These are phyloP conservation scores for Pristionchus japonicus DNA, from an alignment of 2,888 invertebrate genomes.

Conservation along the genomic window DNA sequence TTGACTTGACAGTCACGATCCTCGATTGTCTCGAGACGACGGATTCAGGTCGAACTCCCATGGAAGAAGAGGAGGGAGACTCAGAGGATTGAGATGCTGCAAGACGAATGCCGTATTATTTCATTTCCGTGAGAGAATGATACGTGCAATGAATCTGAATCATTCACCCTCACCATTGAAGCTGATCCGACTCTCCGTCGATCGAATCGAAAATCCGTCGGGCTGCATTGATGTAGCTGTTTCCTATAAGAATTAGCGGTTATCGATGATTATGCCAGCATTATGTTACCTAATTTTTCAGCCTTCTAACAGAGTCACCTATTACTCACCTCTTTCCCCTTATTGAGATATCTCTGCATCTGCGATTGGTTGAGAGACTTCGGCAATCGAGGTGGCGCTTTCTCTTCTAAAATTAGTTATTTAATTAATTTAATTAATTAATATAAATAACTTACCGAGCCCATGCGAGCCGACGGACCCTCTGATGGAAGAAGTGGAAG, in stretches of 20 bases:
- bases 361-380: conserved; percentile 10
- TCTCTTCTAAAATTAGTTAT: background rate
- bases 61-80: conserved; percentile 23
- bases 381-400: background rate
- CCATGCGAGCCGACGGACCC: conserved; percentile 8
- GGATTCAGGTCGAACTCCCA: conserved; percentile 32
- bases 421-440: background rate
- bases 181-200: background rate
- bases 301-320: too few species aligned
- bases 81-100: background rate
- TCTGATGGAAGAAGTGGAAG: conserved; percentile 32
- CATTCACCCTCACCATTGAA: background rate
- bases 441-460: background rate
- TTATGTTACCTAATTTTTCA: too few species aligned
- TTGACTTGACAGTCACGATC: background rate
- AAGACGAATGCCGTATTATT: too few species aligned
- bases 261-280: too few species aligned
- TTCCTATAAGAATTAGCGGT: too few species aligned
- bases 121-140: too few species aligned
- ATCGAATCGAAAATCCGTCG: background rate
- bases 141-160: background rate
- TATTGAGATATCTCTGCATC: background rate
- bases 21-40: conserved; percentile 23
- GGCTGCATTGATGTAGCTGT: background rate
- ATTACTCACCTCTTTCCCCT: background rate